Evolutionary conservation across 2,797 vertebrate genomes (phyloP).

Genomic region (Tenualosa ilisha): DNA sequence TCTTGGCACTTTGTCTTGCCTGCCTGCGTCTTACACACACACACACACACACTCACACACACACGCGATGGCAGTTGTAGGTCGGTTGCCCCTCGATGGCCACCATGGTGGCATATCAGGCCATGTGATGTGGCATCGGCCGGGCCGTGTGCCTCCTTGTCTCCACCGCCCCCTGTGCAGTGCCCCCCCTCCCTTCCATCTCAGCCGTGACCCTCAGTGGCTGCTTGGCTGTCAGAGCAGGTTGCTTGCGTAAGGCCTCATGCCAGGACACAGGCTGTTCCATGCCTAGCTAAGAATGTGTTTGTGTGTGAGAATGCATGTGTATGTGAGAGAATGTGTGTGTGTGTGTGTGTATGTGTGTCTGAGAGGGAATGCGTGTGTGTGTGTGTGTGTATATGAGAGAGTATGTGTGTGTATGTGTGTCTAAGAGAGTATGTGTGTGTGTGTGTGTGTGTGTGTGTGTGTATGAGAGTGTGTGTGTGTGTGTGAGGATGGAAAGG

Average conservation of each 20-base stretch:
- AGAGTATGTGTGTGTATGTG: not conserved
- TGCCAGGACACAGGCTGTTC: constrained; percentile 14
- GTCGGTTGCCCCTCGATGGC: not conserved
- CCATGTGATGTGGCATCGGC: not conserved
- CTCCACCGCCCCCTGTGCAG: not conserved
- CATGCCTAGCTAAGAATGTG: not conserved
- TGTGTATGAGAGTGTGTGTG: not conserved
- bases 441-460: not conserved
- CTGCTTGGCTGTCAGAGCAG: not conserved
- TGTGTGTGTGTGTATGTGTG: not conserved
- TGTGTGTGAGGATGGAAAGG: not conserved
- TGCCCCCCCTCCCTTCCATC: not conserved
- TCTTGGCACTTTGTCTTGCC: not conserved
- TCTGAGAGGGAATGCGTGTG: not conserved
- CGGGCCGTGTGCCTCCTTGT: not conserved
- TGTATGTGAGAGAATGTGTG: not conserved
- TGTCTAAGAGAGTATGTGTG: not conserved
- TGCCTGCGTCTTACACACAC: not conserved
- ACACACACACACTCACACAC: not conserved
- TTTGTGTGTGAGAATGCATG: not conserved
- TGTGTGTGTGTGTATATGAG: not conserved
- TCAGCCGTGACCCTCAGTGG: not conserved
- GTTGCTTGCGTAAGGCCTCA: not conserved
- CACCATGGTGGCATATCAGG: not conserved
- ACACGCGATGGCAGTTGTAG: not conserved